A percentile compares a stretch with the other conserved stretches of the same genome.
These are phyloP conservation scores for Microhierax caerulescens DNA, from an alignment of 2,797 vertebrate species.

Conservation along the genomic window DNA sequence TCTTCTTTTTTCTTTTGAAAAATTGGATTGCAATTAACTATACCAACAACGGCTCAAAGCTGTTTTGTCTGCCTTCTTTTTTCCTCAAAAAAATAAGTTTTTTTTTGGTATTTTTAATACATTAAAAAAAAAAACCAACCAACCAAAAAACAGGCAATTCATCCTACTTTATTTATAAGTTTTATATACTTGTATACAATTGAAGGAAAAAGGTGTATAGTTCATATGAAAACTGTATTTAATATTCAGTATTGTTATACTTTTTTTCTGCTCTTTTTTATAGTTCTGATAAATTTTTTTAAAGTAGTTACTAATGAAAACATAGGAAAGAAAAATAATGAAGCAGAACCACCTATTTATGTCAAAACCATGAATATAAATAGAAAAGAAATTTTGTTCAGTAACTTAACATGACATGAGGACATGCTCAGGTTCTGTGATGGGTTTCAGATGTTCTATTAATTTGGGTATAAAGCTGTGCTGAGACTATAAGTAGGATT, in stretches of 20 bases:
- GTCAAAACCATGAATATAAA: background rate
- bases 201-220: background rate
- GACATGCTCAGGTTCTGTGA: fast-evolving
- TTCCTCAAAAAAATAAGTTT: background rate
- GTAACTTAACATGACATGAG: background rate
- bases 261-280: background rate
- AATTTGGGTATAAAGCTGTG: background rate
- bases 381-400: background rate
- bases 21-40: background rate
- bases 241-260: background rate
- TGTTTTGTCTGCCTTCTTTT: background rate
- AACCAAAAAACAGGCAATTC: too few relatives aligned
- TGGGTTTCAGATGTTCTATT: background rate
- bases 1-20: background rate
- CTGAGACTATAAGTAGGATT: background rate
- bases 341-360: background rate
- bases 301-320: background rate
- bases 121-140: background rate
- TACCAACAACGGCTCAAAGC: background rate
- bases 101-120: fast-evolving
- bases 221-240: background rate
- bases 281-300: background rate
- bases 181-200: background rate
- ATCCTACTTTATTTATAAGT: background rate
- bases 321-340: background rate